phyloP scores from a whole-genome alignment of 1,140 invertebrate genomes.

The Pachyrhynchus sulphureomaculatus region DNA sequence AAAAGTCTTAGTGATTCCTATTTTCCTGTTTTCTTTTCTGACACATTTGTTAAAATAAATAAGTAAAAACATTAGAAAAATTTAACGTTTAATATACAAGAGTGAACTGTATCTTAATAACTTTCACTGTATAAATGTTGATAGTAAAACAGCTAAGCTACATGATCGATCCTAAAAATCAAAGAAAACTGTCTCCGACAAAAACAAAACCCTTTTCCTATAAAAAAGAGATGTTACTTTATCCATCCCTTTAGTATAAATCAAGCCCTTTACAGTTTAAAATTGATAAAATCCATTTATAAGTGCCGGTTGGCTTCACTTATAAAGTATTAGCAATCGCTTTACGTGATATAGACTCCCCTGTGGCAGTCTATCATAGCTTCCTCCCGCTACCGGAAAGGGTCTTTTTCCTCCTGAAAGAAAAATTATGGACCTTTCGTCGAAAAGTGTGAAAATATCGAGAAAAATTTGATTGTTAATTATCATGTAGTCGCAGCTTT shows the following conservation, averaged over 20 bases:
- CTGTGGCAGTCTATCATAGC: constrained; percentile 44
- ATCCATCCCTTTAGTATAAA: constrained; percentile 37
- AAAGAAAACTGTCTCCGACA: too few relatives aligned
- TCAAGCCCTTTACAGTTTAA: constrained; percentile 45
- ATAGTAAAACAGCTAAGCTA: too few relatives aligned
- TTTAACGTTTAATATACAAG: too few relatives aligned
- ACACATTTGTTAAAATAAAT: too few relatives aligned
- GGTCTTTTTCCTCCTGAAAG: constrained; percentile 2
- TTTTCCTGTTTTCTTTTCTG: too few relatives aligned
- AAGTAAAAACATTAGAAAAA: too few relatives aligned
- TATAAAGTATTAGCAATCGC: constrained; percentile 51
- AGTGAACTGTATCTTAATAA: too few relatives aligned
- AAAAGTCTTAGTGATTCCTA: too few relatives aligned
- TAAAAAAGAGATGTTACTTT: constrained; percentile 11
- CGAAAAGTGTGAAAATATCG: not conserved
- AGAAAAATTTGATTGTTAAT: not conserved
- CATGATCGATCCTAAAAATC: too few relatives aligned
- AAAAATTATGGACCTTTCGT: not conserved
- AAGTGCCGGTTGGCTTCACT: constrained; percentile 51
- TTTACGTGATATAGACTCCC: constrained; percentile 48
- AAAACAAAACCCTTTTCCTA: constrained; percentile 11
- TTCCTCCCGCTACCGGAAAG: constrained; percentile 14
- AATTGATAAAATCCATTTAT: constrained; percentile 54
- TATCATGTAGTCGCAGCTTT: not conserved
- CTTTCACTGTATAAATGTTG: too few relatives aligned